phyloP scores from a whole-genome alignment of 2,113 vertebrate genomes.

The Syngnathus typhle region DNA sequence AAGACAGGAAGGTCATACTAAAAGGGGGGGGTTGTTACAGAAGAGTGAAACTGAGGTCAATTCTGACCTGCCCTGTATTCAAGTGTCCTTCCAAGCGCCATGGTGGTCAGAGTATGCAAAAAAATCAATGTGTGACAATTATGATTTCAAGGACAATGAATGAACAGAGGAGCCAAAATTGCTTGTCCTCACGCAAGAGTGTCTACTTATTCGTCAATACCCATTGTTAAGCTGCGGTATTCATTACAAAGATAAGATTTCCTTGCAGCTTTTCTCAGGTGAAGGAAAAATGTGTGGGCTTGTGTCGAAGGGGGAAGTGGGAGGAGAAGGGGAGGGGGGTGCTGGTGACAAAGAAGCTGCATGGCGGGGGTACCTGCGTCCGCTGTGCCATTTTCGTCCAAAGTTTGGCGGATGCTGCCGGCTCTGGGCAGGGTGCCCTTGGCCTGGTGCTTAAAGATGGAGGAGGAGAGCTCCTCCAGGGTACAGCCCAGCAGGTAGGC shows the following conservation, averaged over 20 bases:
- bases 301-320: not conserved
- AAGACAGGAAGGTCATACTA: slow-evolving; percentile 15
- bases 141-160: slow-evolving; percentile 65
- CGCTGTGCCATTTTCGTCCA: slow-evolving; percentile 72
- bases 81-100: slow-evolving; percentile 47
- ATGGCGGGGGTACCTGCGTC: slow-evolving; percentile 70
- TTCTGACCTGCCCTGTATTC: slow-evolving; percentile 29
- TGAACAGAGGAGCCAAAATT: slow-evolving; percentile 52
- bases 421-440: slow-evolving; percentile 83
- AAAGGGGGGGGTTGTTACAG: not conserved
- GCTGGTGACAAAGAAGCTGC: slow-evolving; percentile 23
- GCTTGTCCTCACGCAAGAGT: slow-evolving; percentile 50
- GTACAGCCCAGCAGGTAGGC: slow-evolving; percentile 88
- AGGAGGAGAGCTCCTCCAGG: slow-evolving; percentile 91
- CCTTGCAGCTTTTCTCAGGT: slow-evolving; percentile 59
- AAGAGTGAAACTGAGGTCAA: slow-evolving; percentile 40
- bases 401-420: slow-evolving; percentile 79
- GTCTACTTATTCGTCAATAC: slow-evolving; percentile 60
- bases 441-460: slow-evolving; percentile 91
- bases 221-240: slow-evolving; percentile 57
- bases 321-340: not conserved
- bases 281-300: slow-evolving; percentile 37
- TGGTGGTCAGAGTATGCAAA: slow-evolving; percentile 34
- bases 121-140: slow-evolving; percentile 68
- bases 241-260: slow-evolving; percentile 67